Evolutionary conservation across 2,797 vertebrate genomes (phyloP).

Genomic region (Alca torda): DNA sequence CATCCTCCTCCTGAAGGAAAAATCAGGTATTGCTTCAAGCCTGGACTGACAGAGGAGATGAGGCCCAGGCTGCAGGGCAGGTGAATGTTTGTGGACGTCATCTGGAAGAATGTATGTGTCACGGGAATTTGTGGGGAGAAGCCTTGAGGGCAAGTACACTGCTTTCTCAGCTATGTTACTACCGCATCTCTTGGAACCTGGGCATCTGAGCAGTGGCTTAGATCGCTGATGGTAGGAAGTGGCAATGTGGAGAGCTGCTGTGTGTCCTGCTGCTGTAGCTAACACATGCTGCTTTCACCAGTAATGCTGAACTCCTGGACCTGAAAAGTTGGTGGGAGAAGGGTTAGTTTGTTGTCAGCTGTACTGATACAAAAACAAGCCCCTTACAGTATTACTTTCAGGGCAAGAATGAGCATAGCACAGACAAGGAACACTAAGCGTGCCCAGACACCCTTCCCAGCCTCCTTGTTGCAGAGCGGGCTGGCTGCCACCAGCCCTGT

Average conservation of each 20-base stretch:
- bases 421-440: not conserved
- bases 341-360: not conserved
- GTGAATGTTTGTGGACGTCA: not conserved
- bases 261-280: not conserved
- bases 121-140: not conserved
- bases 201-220: accelerated
- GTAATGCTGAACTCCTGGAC: not conserved
- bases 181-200: not conserved
- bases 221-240: not conserved
- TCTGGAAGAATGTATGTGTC: not conserved
- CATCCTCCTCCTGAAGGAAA: not conserved
- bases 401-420: not conserved
- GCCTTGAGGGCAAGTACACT: accelerated
- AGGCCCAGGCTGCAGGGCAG: not conserved
- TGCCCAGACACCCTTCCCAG: not conserved
- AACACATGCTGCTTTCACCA: accelerated
- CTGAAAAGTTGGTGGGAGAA: not conserved
- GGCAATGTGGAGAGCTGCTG: not conserved
- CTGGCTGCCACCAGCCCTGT: not conserved
- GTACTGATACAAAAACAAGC: not conserved
- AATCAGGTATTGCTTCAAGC: not conserved
- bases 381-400: not conserved
- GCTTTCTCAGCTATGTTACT: not conserved
- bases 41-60: not conserved
- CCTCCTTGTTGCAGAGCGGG: not conserved